Base-by-base conservation (phyloP, 2,113 vertebrate species). In the Castor canadensis region DNA sequence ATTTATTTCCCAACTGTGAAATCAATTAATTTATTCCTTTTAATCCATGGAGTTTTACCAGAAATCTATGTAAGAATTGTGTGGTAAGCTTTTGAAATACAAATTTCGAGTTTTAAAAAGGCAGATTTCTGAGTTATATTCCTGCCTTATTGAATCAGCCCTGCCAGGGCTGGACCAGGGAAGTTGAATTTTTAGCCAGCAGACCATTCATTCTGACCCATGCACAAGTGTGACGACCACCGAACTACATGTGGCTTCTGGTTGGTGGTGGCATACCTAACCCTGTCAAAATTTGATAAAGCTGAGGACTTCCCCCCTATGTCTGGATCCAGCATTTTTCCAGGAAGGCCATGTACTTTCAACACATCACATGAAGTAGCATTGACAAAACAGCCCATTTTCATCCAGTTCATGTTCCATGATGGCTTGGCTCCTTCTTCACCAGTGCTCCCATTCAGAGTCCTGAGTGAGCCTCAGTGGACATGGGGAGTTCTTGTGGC, bases 41-140 rank as follows among this genome's bases (percentile, higher is more conserved):
- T 71, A 35, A 30, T n/a, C 30, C 17, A 62, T 47, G 35, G 2
- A 26, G 93, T 82, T 11, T 95, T 30, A 67, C 43, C 40, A 95
- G 83, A 75, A 94, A 12, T 26, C 60, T 87, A 58, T 20, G 47
- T 19, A 16, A 7, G 40, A 69, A 45, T 91, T 38, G 6, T 17
- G 9, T 26, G 47, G n/a, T 3, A 82, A 62, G 16, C 38, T 85
- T 96, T 56, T 15, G 38, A 89, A 89, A 62, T 77, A 47, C 26
- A 77, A 6, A 89, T 87, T 79, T 82, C 7, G 80, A 71, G 16
- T 38, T 83, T 96, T 58, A 54, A 56, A 91, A 80, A 66, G 69
- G 38, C 32, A 79, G 9, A 87, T 87, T 81, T 87, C 10, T 92
- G 83, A 30, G 38, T 66, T 47, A 4, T 32, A 43, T 38, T 40